These are phyloP conservation scores for Pelochelys cantorii DNA, from an alignment of 2,797 vertebrate genomes.

Conservation along the genomic window DNA sequence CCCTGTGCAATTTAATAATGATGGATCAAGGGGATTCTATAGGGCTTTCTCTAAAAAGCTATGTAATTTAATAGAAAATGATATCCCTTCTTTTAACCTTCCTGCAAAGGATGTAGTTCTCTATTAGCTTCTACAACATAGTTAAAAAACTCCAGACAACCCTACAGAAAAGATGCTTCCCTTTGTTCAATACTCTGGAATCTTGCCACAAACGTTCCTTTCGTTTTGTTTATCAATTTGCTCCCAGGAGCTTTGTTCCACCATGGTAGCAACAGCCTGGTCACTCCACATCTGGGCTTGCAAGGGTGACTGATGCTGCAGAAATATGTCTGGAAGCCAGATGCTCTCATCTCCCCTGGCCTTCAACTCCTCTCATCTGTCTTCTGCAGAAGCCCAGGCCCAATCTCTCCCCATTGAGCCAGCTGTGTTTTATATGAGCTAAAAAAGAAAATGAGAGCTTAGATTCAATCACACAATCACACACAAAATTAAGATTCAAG, in stretches of 20 bases:
- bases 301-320: not conserved
- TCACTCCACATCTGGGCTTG: not conserved
- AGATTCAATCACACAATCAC: constrained; percentile 29
- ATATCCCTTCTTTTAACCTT: not conserved
- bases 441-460: rapidly evolving
- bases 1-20: not conserved
- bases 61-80: not conserved
- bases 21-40: not conserved
- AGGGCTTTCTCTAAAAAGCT: not conserved
- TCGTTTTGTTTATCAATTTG: not conserved
- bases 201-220: not conserved
- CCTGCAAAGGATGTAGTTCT: not conserved
- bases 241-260: not conserved
- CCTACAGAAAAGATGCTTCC: not conserved
- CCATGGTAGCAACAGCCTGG: not conserved
- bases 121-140: not conserved
- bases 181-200: not conserved
- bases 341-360: not conserved
- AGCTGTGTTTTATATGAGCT: constrained; percentile 3
- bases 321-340: not conserved
- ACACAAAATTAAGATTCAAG: constrained; percentile 30
- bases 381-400: not conserved
- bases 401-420: not conserved
- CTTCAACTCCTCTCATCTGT: not conserved
- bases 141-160: not conserved